These are phyloP conservation scores for Tipula confusa DNA, from an alignment of 2,888 invertebrate genomes.

Conservation along the genomic window DNA sequence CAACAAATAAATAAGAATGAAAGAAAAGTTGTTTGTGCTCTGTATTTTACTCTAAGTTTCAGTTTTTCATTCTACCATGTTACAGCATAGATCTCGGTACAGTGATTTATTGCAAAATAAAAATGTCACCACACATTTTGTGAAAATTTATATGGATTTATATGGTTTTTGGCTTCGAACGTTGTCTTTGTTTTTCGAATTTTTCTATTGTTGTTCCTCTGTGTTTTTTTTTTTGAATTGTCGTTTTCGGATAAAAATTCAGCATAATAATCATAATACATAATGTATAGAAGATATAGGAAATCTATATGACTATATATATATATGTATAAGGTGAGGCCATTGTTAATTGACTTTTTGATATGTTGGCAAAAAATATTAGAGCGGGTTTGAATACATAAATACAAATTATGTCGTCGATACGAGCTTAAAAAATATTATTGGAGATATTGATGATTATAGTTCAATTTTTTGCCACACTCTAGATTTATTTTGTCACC, in stretches of 20 bases:
- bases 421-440: too few relatives aligned
- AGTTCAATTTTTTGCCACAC: too few relatives aligned
- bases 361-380: background rate
- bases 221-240: too few relatives aligned
- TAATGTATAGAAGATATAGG: background rate
- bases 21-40: background rate
- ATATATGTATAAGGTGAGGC: background rate
- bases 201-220: background rate
- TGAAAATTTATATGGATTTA: background rate
- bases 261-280: background rate
- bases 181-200: background rate
- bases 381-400: background rate
- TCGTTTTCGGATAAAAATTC: background rate
- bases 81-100: background rate
- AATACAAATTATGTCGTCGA: background rate
- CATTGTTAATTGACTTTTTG: background rate
- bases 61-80: background rate
- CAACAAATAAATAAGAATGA: background rate
- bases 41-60: background rate
- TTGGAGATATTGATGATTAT: too few relatives aligned
- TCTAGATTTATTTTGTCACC: too few relatives aligned
- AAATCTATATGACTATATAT: background rate
- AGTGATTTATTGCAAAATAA: constrained; percentile 14
- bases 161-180: background rate
- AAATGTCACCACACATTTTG: constrained; percentile 12